Percentiles rank a stretch among this genome's conserved stretches.
Conservation (phyloP, 2,113 vertebrate genomes). For the Megalops atlanticus region DNA sequence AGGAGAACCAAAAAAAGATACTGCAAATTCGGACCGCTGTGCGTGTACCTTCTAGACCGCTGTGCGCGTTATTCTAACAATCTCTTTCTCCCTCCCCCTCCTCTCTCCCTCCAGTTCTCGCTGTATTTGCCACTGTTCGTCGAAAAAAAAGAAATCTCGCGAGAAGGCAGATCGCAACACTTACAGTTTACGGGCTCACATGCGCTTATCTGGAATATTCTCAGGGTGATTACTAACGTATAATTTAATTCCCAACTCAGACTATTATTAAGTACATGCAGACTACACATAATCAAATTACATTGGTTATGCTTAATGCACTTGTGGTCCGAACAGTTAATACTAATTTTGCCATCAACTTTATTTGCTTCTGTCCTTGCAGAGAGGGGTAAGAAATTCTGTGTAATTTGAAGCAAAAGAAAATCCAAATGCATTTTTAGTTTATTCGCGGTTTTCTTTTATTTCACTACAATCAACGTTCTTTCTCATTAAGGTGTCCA, state of each 20-base stretch:
- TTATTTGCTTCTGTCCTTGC: neutral
- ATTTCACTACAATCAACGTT: neutral
- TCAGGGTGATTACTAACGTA: neutral
- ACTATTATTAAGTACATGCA: neutral
- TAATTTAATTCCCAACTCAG: neutral
- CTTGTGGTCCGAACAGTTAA: neutral
- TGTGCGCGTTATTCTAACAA: conserved; percentile 3
- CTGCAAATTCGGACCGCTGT: neutral
- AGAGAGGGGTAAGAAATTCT: neutral
- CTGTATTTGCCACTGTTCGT: neutral
- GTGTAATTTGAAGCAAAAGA: neutral
- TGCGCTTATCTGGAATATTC: neutral
- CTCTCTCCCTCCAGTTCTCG: neutral
- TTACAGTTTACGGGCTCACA: neutral
- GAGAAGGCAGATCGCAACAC: neutral
- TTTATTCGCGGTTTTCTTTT: too few species aligned
- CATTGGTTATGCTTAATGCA: neutral
- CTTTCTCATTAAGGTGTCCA: neutral
- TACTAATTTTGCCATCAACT: neutral
- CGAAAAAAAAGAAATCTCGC: conserved; percentile 9
- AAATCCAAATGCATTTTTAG: too few species aligned
- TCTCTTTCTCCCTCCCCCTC: neutral
- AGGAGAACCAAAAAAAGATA: neutral
- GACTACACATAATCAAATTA: neutral
- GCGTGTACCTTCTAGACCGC: neutral